Conservation (phyloP, 2,888 invertebrate genomes). For the Gortyna flavago region DNA sequence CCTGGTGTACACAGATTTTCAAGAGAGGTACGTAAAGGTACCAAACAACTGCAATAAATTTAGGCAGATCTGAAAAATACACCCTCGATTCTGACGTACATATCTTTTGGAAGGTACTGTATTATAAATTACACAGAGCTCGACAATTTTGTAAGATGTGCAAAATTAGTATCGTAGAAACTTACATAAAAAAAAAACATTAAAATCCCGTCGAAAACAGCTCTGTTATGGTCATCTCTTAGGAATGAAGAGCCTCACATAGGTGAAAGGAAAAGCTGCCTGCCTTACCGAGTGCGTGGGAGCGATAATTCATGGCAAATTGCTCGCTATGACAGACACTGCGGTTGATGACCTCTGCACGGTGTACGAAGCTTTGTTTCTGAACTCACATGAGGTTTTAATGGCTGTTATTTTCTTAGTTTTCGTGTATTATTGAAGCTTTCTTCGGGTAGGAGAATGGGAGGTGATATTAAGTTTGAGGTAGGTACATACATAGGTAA, state of each 20-base stretch:
- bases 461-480: not conserved
- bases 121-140: no score
- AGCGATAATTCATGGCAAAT: slow-evolving; percentile 72
- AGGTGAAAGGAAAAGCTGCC: slow-evolving; percentile 51
- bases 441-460: no score
- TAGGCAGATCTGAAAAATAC: no score
- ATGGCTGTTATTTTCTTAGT: slow-evolving; percentile 6
- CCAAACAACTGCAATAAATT: no score
- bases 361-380: not conserved
- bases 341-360: slow-evolving; percentile 43
- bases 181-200: no score
- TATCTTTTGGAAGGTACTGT: no score
- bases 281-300: slow-evolving; percentile 30
- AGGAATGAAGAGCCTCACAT: slow-evolving; percentile 7
- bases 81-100: no score
- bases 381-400: slow-evolving; percentile 6
- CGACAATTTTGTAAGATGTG: no score
- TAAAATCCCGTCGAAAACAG: not conserved
- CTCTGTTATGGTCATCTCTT: not conserved
- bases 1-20: no score
- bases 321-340: slow-evolving; percentile 60
- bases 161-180: not conserved
- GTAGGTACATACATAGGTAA: not conserved
- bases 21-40: no score
- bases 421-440: not conserved